These are phyloP conservation scores for Pyrgilauda ruficollis DNA, from an alignment of 2,113 vertebrate genomes.

Conservation along the genomic window DNA sequence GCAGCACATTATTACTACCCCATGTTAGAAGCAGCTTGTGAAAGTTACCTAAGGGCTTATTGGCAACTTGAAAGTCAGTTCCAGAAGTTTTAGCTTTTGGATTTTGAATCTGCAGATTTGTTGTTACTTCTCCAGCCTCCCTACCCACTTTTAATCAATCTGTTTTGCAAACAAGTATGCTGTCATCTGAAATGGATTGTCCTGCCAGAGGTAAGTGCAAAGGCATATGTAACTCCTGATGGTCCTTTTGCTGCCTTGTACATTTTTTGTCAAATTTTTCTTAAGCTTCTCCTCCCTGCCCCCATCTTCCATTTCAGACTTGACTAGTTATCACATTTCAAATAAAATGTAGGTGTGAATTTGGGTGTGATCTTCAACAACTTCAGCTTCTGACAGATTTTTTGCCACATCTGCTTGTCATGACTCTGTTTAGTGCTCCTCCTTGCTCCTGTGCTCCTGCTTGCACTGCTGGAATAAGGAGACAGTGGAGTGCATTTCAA, in stretches of 20 bases:
- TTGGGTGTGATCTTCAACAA: neutral
- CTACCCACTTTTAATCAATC: neutral
- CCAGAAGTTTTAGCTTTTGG: neutral
- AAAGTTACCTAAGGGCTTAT: neutral
- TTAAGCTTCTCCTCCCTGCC: neutral
- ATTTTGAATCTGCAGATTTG: neutral
- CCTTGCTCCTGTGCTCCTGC: neutral
- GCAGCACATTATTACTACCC: neutral
- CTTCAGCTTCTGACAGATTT: neutral
- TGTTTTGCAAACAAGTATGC: neutral
- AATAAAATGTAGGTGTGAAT: neutral
- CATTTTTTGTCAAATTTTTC: neutral
- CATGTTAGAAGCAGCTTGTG: neutral
- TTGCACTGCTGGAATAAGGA: neutral
- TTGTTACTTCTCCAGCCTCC: neutral
- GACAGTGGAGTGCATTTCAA: neutral
- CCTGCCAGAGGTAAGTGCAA: neutral
- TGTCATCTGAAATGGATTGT: neutral
- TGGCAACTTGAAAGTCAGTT: neutral
- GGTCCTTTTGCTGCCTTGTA: neutral
- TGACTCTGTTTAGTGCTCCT: neutral
- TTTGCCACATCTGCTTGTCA: neutral
- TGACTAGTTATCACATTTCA: neutral
- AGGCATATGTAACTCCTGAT: neutral
- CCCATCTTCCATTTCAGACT: neutral